Evolutionary conservation across 2,113 vertebrate genomes (phyloP), one percentile per base, ranked within the genome.

Genomic region (Lipotes vexillifer): DNA sequence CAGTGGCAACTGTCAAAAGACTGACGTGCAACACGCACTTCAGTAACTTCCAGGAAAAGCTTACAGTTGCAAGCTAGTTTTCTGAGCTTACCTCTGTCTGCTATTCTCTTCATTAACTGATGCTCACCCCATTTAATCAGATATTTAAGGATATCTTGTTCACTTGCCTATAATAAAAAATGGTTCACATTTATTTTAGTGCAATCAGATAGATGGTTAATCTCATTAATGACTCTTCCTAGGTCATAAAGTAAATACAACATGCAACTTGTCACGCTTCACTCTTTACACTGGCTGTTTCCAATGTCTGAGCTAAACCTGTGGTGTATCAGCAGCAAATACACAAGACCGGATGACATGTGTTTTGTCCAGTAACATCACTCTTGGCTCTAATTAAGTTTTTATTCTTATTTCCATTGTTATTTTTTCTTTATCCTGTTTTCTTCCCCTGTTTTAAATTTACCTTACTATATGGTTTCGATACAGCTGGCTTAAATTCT

Each of bases 81-180:
- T 97, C 71, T 95, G 33, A 95, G 94, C 98, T 99, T 99, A 99
- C 99, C 99, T 99, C 99, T 98, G 98, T 99, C 99, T 98, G 99
- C 99, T 99, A 99, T 99, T 99, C 99, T 99, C 98, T 99, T 99
- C 98, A 99, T 99, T 98, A 99, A 98, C 97, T 99, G 99, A 98
- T 99, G 99, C 94, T 99, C 99, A 96, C 99, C 99, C 99, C 99
- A 99, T 98, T 99, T 99, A 98, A 99, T 99, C 97, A 99, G 99
- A 96, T 99, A 99, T 98, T 99, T 99, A 96, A 99, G 99, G 98
- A 99, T 99, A 99, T 99, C 99, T 99, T 99, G 99, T 98, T 99
- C 99, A 97, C 99, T 99, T 98, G 99, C 99, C 99, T 99, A 98
- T 93, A 98, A 98, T 94, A 98, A 97, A 98, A 97, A 96, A 44